Conservation (phyloP, 2,797 vertebrate species). For the Phoxinus dragarum region DNA sequence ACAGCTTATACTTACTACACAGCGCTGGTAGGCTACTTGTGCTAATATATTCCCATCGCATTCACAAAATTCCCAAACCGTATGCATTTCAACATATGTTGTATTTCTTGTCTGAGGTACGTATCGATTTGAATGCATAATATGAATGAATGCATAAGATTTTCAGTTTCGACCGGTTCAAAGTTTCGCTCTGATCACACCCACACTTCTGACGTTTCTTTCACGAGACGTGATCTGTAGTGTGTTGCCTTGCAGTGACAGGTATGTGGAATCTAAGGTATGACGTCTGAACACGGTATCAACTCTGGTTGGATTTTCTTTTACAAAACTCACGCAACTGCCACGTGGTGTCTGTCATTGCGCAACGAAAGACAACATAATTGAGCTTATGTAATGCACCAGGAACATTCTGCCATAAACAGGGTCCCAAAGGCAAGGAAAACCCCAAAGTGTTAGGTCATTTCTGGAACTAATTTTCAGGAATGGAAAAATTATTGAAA, state of each 20-base stretch:
- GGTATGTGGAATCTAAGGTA: slow-evolving; percentile 64
- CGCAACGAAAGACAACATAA: background rate
- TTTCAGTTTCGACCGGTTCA: background rate
- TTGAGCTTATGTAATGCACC: background rate
- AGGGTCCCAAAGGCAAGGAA: background rate
- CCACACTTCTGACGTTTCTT: slow-evolving; percentile 58
- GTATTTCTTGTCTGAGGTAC: background rate
- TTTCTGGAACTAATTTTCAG: background rate
- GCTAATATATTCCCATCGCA: background rate
- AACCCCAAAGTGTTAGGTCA: background rate
- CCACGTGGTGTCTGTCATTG: background rate
- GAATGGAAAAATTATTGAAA: background rate
- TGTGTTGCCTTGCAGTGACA: slow-evolving; percentile 64
- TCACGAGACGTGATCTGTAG: slow-evolving; percentile 45
- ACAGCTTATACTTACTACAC: slow-evolving; percentile 27
- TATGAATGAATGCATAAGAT: background rate
- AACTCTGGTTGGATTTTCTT: background rate
- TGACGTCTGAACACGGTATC: background rate
- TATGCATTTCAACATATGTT: background rate
- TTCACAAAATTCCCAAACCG: background rate
- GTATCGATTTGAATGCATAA: background rate
- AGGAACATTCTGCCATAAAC: background rate
- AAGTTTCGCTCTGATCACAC: slow-evolving; percentile 61
- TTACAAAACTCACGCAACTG: slow-evolving; percentile 4
- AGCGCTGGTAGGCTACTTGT: background rate